Conservation (phyloP, 1,140 invertebrate species). For the Orchesella cincta region DNA sequence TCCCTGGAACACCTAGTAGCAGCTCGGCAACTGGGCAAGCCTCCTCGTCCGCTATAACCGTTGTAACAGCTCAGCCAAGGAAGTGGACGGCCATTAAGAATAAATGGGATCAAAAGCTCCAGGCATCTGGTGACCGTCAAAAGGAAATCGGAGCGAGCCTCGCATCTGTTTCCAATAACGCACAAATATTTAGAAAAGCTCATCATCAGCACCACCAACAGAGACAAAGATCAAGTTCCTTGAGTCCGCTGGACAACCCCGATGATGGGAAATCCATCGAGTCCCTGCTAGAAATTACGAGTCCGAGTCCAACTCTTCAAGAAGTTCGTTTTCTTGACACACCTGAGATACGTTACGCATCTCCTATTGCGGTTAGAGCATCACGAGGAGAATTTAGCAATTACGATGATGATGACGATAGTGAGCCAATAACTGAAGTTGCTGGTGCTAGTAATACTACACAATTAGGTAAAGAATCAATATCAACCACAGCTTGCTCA, state of each 20-base stretch:
- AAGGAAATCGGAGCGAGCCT: constrained; percentile 19
- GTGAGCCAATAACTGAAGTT: constrained; percentile 8
- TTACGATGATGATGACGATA: constrained; percentile 35
- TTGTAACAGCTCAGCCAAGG: constrained; percentile 4
- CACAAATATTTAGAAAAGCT: constrained; percentile 8
- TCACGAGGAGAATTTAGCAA: constrained; percentile 22
- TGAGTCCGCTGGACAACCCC: constrained; percentile 14
- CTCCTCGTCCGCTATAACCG: not conserved
- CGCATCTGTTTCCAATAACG: constrained; percentile 14
- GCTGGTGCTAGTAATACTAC: not conserved
- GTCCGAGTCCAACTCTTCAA: constrained; percentile 17
- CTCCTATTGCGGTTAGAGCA: not conserved
- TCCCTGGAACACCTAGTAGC: not conserved
- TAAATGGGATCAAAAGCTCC: constrained; percentile 28
- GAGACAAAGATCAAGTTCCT: not conserved
- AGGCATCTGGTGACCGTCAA: constrained; percentile 24
- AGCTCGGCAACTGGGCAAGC: not conserved
- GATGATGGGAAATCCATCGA: constrained; percentile 9
- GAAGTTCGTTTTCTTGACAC: constrained; percentile 15
- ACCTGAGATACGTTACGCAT: constrained; percentile 17
- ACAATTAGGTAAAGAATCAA: not conserved
- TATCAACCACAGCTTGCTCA: not conserved
- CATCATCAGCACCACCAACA: constrained; percentile 10
- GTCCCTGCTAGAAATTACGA: constrained; percentile 15
- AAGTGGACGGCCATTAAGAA: constrained; percentile 19